phyloP scores from a whole-genome alignment of 1,140 invertebrate species.

The Hypothenemus hampei region DNA sequence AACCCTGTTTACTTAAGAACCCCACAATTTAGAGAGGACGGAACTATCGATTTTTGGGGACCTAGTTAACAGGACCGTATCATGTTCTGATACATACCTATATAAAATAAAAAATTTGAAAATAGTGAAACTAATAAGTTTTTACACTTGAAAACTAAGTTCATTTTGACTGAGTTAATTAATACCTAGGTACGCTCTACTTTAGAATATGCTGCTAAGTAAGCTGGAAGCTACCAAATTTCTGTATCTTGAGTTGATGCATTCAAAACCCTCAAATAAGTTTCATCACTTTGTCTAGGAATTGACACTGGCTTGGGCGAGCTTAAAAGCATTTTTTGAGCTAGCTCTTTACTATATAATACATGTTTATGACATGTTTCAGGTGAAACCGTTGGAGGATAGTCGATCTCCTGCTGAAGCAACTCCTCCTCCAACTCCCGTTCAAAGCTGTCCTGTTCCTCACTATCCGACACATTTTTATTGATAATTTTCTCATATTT shows the following conservation, averaged over 20 bases:
- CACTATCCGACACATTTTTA: constrained; percentile 11
- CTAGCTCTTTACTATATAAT: constrained; percentile 43
- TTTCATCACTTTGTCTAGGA: constrained; percentile 51
- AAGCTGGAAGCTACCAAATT: constrained; percentile 64
- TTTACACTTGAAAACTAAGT: too few relatives aligned
- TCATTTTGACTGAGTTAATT: too few relatives aligned
- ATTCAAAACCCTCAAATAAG: constrained; percentile 52
- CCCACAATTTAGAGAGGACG: too few relatives aligned
- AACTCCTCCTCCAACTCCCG: constrained; percentile 59
- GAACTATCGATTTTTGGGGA: too few relatives aligned
- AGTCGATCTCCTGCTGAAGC: constrained; percentile 62
- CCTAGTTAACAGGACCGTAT: too few relatives aligned
- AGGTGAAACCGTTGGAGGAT: constrained; percentile 57
- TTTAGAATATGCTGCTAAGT: too few relatives aligned
- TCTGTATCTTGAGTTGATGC: constrained; percentile 62
- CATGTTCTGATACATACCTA: too few relatives aligned
- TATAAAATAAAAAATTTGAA: too few relatives aligned
- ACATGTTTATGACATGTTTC: constrained; percentile 35
- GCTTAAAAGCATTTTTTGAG: constrained; percentile 43
- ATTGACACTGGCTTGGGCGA: constrained; percentile 53
- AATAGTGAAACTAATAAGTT: too few relatives aligned
- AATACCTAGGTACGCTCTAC: too few relatives aligned
- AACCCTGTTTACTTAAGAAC: too few relatives aligned
- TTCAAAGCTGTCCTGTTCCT: constrained; percentile 51
- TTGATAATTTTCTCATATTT: constrained; percentile 36